Evolutionary conservation across 2,113 vertebrate species (phyloP), one percentile per base, ranked within the genome.

Genomic region (Periophthalmus modestus): DNA sequence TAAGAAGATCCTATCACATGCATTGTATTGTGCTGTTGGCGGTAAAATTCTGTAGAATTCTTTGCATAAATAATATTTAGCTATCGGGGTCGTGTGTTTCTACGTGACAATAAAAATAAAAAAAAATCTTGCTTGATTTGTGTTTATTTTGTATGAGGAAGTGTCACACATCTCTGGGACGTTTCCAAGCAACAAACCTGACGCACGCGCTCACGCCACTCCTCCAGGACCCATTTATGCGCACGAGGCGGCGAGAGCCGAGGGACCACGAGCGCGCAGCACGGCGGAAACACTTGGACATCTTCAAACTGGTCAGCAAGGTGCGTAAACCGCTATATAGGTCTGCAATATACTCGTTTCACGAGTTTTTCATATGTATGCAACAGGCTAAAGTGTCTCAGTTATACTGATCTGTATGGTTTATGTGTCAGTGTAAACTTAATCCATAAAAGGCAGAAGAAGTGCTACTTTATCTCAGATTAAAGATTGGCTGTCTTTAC

Each of bases 101-200:
- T 39, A n/a, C 18, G 28, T 65, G 34, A 39, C 18, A 65, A 65
- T 65, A 65, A 65, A 63, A 59, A 33, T 10, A 1, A 34, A 10
- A 43, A 43, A 7, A 10, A 39, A 43, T 43, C 16, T 65, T 63
- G 21, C 21, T 58, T 58, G 23, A 14, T 58, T 58, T 24, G 5
- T 58, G 21, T 58, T 58, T 21, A 4, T 24, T 58, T 34, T 62
- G 28, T 18, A 34, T 62, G 19, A 59, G 62, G 68, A 72, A 78
- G 78, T 46, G 76, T 80, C 83, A 75, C 75, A 71, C 85, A 88
- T 88, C 86, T 85, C 84, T 85, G 72, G 73, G 78, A 59, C 62
- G 90, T 93, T 86, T 93, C 92, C 82, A 70, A 78, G 90, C 90
- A 92, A 93, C 93, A 23, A 78, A 77, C 77, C 85, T 92, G 89